Conservation (phyloP, 2,113 vertebrate genomes). For the Tinamus guttatus region DNA sequence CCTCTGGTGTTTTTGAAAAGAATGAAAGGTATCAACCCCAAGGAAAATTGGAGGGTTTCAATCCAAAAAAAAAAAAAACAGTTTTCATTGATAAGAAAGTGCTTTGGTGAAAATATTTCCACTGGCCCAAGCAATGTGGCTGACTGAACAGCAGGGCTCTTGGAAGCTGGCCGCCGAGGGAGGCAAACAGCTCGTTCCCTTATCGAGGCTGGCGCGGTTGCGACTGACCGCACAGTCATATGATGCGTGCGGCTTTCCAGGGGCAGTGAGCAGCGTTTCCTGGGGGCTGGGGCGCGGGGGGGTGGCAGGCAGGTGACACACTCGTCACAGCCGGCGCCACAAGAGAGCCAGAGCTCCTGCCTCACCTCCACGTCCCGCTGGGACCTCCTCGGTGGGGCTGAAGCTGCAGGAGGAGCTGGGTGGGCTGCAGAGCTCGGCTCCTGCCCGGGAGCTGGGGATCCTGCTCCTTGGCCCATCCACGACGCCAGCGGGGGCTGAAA, state of each 20-base stretch:
- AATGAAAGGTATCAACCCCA: neutral
- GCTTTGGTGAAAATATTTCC: neutral
- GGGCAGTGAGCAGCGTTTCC: neutral
- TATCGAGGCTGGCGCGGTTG: neutral
- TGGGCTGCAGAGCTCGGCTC: fast-evolving
- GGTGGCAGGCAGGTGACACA: neutral
- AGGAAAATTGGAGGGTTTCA: neutral
- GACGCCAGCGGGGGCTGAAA: fast-evolving
- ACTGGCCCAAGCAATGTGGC: fast-evolving
- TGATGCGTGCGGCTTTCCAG: neutral
- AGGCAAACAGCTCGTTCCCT: neutral
- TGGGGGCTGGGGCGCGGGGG: neutral
- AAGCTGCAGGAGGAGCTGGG: neutral
- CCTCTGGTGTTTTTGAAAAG: neutral
- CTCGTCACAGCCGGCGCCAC: neutral
- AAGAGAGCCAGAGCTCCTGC: neutral
- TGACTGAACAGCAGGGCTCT: fast-evolving
- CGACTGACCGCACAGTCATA: neutral
- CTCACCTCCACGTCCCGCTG: neutral
- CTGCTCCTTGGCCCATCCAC: fast-evolving
- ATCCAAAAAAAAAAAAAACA: neutral
- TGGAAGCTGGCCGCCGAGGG: neutral
- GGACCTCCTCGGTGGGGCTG: fast-evolving
- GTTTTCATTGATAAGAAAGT: neutral
- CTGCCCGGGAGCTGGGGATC: fast-evolving